These are phyloP conservation scores for Rosalia funebris DNA, from an alignment of 2,888 invertebrate genomes.

Conservation along the genomic window DNA sequence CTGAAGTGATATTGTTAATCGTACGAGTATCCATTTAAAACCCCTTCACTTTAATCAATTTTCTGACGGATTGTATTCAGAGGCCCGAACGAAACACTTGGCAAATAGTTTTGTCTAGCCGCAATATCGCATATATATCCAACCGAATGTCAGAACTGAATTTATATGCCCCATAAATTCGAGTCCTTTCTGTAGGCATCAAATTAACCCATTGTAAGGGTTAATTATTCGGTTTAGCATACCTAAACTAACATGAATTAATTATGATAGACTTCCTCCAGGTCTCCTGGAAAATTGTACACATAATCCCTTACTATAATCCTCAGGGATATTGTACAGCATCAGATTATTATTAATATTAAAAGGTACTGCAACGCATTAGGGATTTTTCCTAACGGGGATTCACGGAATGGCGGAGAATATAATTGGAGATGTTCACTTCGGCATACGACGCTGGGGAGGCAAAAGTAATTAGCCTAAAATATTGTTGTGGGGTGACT, in stretches of 20 bases:
- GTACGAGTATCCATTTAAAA: no score
- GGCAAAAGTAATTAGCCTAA: no score
- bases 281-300: conserved; percentile 26
- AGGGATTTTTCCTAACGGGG: background rate
- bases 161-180: conserved; percentile 38
- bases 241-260: conserved; percentile 42
- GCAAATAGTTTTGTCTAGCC: conserved; percentile 18
- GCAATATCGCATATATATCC: conserved; percentile 17
- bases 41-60: background rate
- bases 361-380: conserved; percentile 12
- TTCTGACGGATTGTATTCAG: background rate
- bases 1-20: no score
- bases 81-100: background rate
- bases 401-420: no score
- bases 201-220: conserved; percentile 41
- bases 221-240: conserved; percentile 39
- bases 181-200: conserved; percentile 37
- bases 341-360: conserved; percentile 28
- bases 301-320: conserved; percentile 26
- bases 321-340: conserved; percentile 15
- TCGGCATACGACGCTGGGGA: no score
- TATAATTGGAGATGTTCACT: no score
- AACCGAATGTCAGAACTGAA: conserved; percentile 30
- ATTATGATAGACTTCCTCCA: conserved; percentile 37
- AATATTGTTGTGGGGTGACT: no score